Evolutionary conservation across 2,113 vertebrate genomes (phyloP).

Genomic region (Sinosuthora webbiana): DNA sequence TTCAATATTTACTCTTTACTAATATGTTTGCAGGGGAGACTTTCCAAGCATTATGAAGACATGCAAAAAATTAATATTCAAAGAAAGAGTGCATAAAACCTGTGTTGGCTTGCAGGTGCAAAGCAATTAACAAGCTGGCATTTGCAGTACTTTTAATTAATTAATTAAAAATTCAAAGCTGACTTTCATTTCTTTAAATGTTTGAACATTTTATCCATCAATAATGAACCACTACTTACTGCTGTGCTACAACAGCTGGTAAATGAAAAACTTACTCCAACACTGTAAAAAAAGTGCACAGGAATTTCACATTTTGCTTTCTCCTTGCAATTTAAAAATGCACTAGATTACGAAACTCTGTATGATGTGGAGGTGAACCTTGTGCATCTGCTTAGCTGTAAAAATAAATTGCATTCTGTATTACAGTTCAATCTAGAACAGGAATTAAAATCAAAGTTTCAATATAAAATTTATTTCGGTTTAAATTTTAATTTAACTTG

Average conservation of each 20-base stretch:
- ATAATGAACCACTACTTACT: constrained; percentile 81
- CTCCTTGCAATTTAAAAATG: constrained; percentile 20
- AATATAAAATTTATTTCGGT: neutral
- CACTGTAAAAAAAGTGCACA: constrained; percentile 8
- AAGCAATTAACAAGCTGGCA: constrained; percentile 98
- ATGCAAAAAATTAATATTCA: constrained; percentile 84
- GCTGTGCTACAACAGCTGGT: constrained; percentile 73
- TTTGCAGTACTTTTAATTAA: constrained; percentile 97
- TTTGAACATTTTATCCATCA: constrained; percentile 86
- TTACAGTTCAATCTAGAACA: constrained; percentile 21
- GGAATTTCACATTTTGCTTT: constrained; percentile 24
- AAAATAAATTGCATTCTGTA: constrained; percentile 34
- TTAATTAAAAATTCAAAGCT: constrained; percentile 93
- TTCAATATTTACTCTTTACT: constrained; percentile 99
- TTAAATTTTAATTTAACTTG: constrained; percentile 39
- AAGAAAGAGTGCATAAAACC: constrained; percentile 84
- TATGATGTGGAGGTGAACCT: neutral
- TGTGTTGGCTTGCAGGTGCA: constrained; percentile 93
- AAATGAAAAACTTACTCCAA: constrained; percentile 67
- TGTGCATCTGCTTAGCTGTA: neutral
- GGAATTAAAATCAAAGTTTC: constrained; percentile 29
- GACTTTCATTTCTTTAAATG: constrained; percentile 87
- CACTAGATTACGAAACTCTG: neutral
- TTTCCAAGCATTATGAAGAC: constrained; percentile 85
- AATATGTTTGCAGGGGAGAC: constrained; percentile 92